phyloP scores from a whole-genome alignment of 2,888 invertebrate species.

The Ceratothoa steindachneri region DNA sequence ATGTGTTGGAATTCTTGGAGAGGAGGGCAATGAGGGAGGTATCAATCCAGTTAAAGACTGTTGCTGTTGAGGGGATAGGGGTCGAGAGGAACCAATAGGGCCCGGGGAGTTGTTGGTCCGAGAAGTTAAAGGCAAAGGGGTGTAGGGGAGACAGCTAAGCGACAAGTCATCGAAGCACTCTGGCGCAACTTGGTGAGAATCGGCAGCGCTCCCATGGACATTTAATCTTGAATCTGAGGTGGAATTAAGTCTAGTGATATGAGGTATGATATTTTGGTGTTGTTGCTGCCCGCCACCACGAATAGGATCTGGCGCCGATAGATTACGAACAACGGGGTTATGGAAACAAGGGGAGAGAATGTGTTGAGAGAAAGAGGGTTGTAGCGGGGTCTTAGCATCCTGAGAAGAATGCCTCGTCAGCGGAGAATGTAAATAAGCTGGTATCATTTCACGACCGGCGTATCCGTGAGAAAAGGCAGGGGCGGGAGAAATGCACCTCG shows the following conservation, averaged over 20 bases:
- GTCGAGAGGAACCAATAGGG: conserved; percentile 53
- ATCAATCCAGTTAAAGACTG: conserved; percentile 51
- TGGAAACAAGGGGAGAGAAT: conserved; percentile 50
- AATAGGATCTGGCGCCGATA: conserved; percentile 66
- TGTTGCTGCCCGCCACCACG: conserved; percentile 52
- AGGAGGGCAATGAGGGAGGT: conserved; percentile 45
- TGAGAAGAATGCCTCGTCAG: conserved; percentile 49
- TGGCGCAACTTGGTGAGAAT: conserved; percentile 31
- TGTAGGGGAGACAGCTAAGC: conserved; percentile 52
- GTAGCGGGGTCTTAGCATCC: conserved; percentile 44
- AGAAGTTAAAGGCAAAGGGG: conserved; percentile 50
- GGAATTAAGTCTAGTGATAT: conserved; percentile 56
- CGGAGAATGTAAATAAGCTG: conserved; percentile 49
- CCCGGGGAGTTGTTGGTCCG: conserved; percentile 51
- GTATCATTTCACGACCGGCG: conserved; percentile 51
- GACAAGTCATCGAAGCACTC: conserved; percentile 46
- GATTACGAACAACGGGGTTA: conserved; percentile 65
- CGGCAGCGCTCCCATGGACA: conserved; percentile 53
- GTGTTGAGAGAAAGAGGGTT: conserved; percentile 24
- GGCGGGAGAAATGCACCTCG: neutral
- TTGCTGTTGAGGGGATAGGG: conserved; percentile 48
- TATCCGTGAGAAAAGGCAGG: conserved; percentile 5
- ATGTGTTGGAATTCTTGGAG: conserved; percentile 19
- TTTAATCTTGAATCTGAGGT: conserved; percentile 66
- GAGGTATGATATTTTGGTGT: conserved; percentile 49